Percentiles rank a stretch among this genome's conserved stretches.
These are phyloP conservation scores for Aphelenchoides bicaudatus DNA, from an alignment of 2,888 invertebrate genomes.

Conservation along the genomic window DNA sequence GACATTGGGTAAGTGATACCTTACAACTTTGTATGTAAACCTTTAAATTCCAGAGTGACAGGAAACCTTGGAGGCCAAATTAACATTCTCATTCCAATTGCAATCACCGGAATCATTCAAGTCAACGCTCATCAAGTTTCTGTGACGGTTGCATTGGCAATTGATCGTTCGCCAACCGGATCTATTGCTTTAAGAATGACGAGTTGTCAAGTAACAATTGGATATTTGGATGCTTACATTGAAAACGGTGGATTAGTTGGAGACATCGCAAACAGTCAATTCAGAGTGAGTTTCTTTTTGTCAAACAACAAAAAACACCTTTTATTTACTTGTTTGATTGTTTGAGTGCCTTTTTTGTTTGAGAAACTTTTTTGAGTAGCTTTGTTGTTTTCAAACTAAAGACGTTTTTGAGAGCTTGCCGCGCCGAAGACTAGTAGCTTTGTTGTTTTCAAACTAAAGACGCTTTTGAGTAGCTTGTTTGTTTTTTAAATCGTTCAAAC, in stretches of 20 bases:
- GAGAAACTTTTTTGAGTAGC: no score
- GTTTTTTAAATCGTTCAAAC: no score
- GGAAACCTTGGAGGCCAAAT: slow-evolving; percentile 57
- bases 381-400: no score
- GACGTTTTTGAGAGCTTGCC: no score
- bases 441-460: no score
- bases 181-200: slow-evolving; percentile 41
- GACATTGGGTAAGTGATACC: slow-evolving; percentile 46
- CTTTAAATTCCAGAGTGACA: slow-evolving; percentile 43
- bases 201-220: slow-evolving; percentile 40
- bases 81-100: slow-evolving; percentile 50
- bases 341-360: no score
- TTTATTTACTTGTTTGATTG: no score
- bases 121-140: slow-evolving; percentile 51
- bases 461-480: no score
- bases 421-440: no score
- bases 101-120: slow-evolving; percentile 53
- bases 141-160: slow-evolving; percentile 38
- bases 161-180: slow-evolving; percentile 39
- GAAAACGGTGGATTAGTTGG: slow-evolving; percentile 57
- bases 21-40: background rate
- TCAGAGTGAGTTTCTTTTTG: slow-evolving; percentile 44
- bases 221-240: slow-evolving; percentile 55
- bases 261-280: slow-evolving; percentile 54
- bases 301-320: no score